A percentile compares a stretch with the other conserved stretches of the same genome.
Conservation (phyloP, 2,888 invertebrate species). For the Cinara cedri region DNA sequence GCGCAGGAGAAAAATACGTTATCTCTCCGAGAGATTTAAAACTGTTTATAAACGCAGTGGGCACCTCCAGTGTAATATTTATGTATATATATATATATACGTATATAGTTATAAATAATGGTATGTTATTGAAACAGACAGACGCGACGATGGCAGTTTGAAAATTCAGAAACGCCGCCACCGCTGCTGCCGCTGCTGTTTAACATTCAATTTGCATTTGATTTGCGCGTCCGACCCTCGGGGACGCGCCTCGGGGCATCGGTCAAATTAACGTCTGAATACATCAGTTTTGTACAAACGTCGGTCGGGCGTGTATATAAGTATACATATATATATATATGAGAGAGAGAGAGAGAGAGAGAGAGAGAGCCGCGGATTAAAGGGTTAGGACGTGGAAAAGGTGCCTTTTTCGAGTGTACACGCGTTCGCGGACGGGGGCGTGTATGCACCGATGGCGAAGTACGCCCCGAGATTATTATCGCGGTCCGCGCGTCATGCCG, state of each 20-base stretch:
- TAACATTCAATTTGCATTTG: slow-evolving; percentile 57
- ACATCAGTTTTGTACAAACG: slow-evolving; percentile 45
- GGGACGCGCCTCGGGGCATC: slow-evolving; percentile 48
- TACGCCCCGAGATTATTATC: slow-evolving; percentile 46
- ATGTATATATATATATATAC: not conserved
- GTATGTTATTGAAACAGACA: not conserved
- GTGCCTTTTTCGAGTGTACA: slow-evolving; percentile 44
- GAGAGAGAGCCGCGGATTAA: slow-evolving; percentile 41
- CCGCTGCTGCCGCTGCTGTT: slow-evolving; percentile 43
- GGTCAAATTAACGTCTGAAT: slow-evolving; percentile 54
- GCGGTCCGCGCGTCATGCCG: slow-evolving; percentile 19
- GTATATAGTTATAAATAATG: not conserved
- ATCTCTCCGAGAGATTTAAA: slow-evolving; percentile 25
- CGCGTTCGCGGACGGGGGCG: slow-evolving; percentile 1
- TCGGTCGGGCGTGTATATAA: slow-evolving; percentile 6
- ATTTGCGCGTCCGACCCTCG: slow-evolving; percentile 45
- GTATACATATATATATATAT: slow-evolving; percentile 1
- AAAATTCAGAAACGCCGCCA: slow-evolving; percentile 35
- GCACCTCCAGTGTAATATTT: no score
- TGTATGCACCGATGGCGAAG: not conserved
- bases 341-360: no score
- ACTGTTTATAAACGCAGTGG: not conserved
- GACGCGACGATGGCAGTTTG: slow-evolving; percentile 25
- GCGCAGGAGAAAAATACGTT: slow-evolving; percentile 16
- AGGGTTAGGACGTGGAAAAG: slow-evolving; percentile 44